Base-by-base conservation (phyloP, 2,888 invertebrate genomes). In the Xestobium rufovillosum region DNA sequence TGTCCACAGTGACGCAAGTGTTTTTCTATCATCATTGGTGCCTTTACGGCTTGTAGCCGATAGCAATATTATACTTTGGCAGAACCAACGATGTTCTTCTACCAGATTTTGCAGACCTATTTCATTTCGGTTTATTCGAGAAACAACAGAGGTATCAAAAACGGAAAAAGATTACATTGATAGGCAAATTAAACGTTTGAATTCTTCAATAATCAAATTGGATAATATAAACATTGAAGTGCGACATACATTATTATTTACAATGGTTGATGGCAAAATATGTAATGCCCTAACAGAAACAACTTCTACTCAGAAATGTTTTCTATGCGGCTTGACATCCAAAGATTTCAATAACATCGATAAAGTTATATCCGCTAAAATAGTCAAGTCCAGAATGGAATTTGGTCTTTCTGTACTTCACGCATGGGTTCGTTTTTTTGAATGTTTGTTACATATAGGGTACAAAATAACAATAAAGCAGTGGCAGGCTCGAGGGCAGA, bases 11-110 rank as follows among this genome's bases (percentile, higher is more conserved):
- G 52, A 53, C 41, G 43, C 48, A 4, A 44, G 43, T 34, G 44
- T 55, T 26, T 55, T 55, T 40, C 48, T 44, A 30, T 51, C 15
- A 23, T 42, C 42, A n/a, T 30, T 42, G 13, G 42, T 42, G 8
- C 38, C 38, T n/a, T 27, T 43, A 11, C 27, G 31, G 14, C 9
- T 43, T 3, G 26, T 34, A 15, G n/a, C 3, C 15, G 32, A 9
- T 3, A 23, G 28, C n/a, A n/a, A n/a, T n/a, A n/a, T n/a, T n/a
- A 25, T 51, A n/a, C 14, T 48, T 15, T 51, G 47, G 51, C 31
- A 52, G 31, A 52, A 48, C 36, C 44, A 47, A 29, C 34, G 31
- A 9, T 43, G 47, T 13, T 44, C 50, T n/a, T 51, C 48, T 15
- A 26, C 42, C 9, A 23, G 44, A 25, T 46, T 34, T 34, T 50